These are phyloP conservation scores for Halocaridina rubra DNA, from an alignment of 2,888 invertebrate species.

Conservation along the genomic window DNA sequence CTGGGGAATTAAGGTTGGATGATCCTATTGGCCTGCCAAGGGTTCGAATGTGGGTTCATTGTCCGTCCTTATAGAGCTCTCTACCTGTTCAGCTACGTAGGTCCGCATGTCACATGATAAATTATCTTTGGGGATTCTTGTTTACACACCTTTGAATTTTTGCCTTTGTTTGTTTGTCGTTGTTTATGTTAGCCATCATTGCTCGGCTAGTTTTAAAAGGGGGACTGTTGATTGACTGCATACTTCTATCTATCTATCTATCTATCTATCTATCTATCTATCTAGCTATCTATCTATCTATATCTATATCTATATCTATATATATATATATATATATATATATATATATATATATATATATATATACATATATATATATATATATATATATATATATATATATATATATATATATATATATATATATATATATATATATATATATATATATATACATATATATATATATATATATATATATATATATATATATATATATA, in stretches of 20 bases:
- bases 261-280: neutral
- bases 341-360: neutral
- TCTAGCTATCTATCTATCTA: neutral
- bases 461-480: neutral
- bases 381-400: neutral
- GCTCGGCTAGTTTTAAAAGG: too few relatives aligned
- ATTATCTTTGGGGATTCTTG: too few relatives aligned
- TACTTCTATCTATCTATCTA: neutral
- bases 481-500: neutral
- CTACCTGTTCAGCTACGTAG: too few relatives aligned
- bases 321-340: neutral
- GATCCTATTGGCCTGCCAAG: too few relatives aligned
- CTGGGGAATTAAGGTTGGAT: too few relatives aligned
- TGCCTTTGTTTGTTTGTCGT: too few relatives aligned
- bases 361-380: neutral
- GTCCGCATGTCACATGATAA: too few relatives aligned
- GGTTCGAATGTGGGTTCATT: too few relatives aligned
- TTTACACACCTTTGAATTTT: too few relatives aligned
- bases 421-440: neutral
- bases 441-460: neutral
- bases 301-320: neutral
- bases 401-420: neutral
- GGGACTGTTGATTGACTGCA: too few relatives aligned
- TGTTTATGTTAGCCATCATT: too few relatives aligned
- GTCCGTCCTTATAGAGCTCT: too few relatives aligned